Conservation (phyloP, 2,113 vertebrate genomes). For the Chunga burmeisteri region DNA sequence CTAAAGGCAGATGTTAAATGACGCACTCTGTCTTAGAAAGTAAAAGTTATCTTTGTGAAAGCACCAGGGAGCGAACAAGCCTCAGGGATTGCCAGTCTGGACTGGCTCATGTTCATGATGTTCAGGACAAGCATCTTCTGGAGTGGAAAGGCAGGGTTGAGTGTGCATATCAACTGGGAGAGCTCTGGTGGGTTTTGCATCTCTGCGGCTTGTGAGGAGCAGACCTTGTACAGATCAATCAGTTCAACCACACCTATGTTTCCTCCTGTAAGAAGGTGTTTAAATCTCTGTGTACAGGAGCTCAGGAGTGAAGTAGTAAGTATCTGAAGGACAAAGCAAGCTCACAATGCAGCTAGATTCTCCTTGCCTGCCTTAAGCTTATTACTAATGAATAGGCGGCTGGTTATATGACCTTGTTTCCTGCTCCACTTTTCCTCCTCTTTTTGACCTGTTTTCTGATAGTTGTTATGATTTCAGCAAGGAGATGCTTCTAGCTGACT, state of each 20-base stretch:
- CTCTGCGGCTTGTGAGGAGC: not conserved
- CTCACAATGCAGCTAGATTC: not conserved
- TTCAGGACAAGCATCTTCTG: not conserved
- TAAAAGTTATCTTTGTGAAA: not conserved
- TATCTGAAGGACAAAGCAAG: not conserved
- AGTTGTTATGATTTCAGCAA: not conserved
- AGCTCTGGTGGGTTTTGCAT: not conserved
- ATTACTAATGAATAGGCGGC: not conserved
- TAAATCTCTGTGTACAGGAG: not conserved
- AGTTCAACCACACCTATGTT: not conserved
- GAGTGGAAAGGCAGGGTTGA: not conserved
- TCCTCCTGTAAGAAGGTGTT: not conserved
- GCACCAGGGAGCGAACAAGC: not conserved
- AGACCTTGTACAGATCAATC: not conserved
- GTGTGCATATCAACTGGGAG: fast-evolving
- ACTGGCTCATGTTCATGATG: not conserved
- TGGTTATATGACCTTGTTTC: not conserved
- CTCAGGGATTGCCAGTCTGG: fast-evolving
- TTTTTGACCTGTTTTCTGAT: not conserved
- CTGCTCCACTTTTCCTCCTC: not conserved
- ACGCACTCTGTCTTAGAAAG: not conserved
- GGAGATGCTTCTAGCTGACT: not conserved
- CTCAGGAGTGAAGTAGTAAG: not conserved
- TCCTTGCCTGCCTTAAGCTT: not conserved
- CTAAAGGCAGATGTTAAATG: not conserved